A percentile compares a stretch with the other conserved stretches of the same genome.
Conservation (phyloP, 2,797 vertebrate species). For the Lithobates sylvaticus region DNA sequence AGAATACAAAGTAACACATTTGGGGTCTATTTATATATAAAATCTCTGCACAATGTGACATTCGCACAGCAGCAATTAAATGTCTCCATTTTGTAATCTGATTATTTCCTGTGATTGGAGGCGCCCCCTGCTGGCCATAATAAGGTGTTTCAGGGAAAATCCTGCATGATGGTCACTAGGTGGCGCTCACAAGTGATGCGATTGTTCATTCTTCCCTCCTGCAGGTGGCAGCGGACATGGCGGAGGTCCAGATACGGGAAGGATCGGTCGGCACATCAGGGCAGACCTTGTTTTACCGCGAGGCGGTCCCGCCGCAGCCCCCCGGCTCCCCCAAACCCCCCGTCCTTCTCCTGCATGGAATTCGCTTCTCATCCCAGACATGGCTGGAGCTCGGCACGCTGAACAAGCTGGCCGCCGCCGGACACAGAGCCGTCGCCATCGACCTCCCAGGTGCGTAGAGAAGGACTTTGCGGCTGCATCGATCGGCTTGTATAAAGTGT, state of each 20-base stretch:
- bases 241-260: constrained; percentile 72
- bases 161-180: no score
- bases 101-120: no score
- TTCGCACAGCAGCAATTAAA: no score
- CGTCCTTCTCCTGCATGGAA: constrained; percentile 90
- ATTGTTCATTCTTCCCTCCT: neutral
- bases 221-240: constrained; percentile 74
- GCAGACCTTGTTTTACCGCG: constrained; percentile 86
- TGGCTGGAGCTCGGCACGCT: constrained; percentile 89
- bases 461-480: no score
- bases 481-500: no score
- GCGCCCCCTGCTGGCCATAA: no score
- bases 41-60: no score
- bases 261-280: constrained; percentile 77
- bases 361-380: constrained; percentile 91
- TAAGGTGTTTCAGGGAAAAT: no score
- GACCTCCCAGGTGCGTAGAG: constrained; percentile 88
- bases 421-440: constrained; percentile 87
- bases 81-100: no score
- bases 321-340: constrained; percentile 66
- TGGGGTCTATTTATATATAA: no score
- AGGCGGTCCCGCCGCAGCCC: constrained; percentile 72
- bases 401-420: constrained; percentile 80
- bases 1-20: no score
- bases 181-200: no score